A percentile compares a stretch with the other conserved stretches of the same genome.
Conservation (phyloP, 2,888 invertebrate species). For the Eupelmus urozonus region DNA sequence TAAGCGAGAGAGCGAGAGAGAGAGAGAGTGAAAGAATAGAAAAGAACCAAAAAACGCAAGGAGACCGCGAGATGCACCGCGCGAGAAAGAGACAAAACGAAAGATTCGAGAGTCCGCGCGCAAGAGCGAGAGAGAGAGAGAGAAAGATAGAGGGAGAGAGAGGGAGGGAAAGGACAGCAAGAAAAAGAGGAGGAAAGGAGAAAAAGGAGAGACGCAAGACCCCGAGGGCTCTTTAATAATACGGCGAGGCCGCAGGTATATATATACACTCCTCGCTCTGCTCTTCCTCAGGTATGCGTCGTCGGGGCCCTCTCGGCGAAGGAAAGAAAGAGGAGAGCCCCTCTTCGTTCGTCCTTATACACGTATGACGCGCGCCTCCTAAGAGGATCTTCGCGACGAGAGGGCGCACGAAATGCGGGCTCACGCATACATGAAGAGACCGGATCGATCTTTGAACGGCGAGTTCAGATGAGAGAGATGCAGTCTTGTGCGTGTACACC, state of each 20-base stretch:
- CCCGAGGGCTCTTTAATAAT: slow-evolving; percentile 70
- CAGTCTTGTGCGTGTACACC: too few species aligned
- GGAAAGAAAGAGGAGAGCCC: slow-evolving; percentile 44
- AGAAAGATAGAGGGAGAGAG: slow-evolving; percentile 53
- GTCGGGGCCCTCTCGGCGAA: slow-evolving; percentile 42
- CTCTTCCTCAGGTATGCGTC: slow-evolving; percentile 53
- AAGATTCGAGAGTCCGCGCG: too few species aligned
- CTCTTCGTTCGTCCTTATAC: slow-evolving; percentile 9
- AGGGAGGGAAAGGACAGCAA: slow-evolving; percentile 52
- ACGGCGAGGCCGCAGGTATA: slow-evolving; percentile 64
- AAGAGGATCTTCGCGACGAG: not conserved
- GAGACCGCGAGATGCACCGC: too few species aligned
- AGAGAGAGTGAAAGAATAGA: slow-evolving; percentile 23
- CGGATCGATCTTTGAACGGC: slow-evolving; percentile 36
- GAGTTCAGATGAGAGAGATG: slow-evolving; percentile 18
- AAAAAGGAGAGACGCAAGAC: slow-evolving; percentile 45
- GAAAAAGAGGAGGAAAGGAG: slow-evolving; percentile 54
- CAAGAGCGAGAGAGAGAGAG: slow-evolving; percentile 11
- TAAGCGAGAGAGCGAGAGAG: slow-evolving; percentile 31
- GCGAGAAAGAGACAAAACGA: too few species aligned
- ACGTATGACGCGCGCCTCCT: not conserved
- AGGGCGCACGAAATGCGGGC: slow-evolving; percentile 23
- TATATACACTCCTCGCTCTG: too few species aligned
- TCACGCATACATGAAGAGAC: slow-evolving; percentile 1
- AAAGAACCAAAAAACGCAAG: slow-evolving; percentile 25